Percentiles rank a stretch among this genome's conserved stretches.
phyloP scores from a whole-genome alignment of 2,888 invertebrate species.

The Teleiodes luculella region DNA sequence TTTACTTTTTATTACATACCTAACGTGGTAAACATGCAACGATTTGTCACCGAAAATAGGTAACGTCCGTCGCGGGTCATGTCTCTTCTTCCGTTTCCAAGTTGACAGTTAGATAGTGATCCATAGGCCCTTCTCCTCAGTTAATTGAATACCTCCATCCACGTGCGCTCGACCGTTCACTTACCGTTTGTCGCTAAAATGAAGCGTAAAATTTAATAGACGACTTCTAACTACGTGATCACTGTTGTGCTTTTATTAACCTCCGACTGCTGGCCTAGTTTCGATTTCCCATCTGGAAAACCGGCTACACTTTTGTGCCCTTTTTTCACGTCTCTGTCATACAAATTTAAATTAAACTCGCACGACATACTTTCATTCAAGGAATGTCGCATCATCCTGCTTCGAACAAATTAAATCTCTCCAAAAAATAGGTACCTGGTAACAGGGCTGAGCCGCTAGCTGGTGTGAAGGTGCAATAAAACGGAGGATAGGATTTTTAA shows the following conservation, averaged over 20 bases:
- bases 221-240: slow-evolving; percentile 65
- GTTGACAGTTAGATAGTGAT: not conserved
- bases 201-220: slow-evolving; percentile 72
- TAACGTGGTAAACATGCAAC: no score
- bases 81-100: not conserved
- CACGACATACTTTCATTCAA: slow-evolving; percentile 36
- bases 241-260: slow-evolving; percentile 59
- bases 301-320: slow-evolving; percentile 28
- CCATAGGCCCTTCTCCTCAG: slow-evolving; percentile 20
- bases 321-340: slow-evolving; percentile 27
- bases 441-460: not conserved
- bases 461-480: not conserved
- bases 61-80: no score
- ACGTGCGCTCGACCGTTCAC: slow-evolving; percentile 49
- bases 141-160: slow-evolving; percentile 34
- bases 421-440: no score
- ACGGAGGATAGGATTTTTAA: not conserved
- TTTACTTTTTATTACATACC: no score
- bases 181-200: slow-evolving; percentile 66
- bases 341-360: slow-evolving; percentile 51
- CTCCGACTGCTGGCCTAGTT: slow-evolving; percentile 54
- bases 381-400: slow-evolving; percentile 28
- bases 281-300: slow-evolving; percentile 50
- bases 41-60: no score
- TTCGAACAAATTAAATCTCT: not conserved